Percentiles rank a stretch among this genome's conserved stretches.
phyloP scores from a whole-genome alignment of 1,140 invertebrate genomes.

The Lordiphosa mommai region DNA sequence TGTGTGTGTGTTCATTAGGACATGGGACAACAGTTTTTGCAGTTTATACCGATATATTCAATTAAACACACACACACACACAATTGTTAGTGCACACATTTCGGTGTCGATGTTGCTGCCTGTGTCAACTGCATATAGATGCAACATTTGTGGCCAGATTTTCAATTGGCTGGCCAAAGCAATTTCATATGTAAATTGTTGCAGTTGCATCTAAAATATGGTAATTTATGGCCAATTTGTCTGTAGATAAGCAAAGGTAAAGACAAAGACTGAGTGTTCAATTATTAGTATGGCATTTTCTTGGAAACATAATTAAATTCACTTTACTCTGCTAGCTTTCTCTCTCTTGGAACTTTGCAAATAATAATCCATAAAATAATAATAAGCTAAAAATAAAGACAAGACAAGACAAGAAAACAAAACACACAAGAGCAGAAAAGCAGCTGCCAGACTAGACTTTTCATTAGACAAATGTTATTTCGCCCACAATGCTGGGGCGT shows the following conservation, averaged over 20 bases:
- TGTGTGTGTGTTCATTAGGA: background rate
- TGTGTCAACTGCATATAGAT: background rate
- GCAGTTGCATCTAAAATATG: too few relatives aligned
- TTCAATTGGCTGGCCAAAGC: too few relatives aligned
- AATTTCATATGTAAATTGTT: too few relatives aligned
- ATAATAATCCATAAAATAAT: conserved; percentile 34
- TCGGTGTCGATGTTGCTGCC: background rate
- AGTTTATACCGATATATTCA: too few relatives aligned
- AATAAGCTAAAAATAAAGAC: conserved; percentile 66
- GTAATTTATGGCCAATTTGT: too few relatives aligned
- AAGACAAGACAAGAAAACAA: background rate
- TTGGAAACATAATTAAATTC: background rate
- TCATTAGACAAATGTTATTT: conserved; percentile 72
- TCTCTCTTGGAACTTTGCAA: background rate
- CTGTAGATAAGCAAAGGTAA: too few relatives aligned
- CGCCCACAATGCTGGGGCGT: conserved; percentile 38
- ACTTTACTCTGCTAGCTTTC: background rate
- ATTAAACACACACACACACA: background rate
- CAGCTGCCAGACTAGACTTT: conserved; percentile 17
- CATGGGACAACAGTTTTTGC: too few relatives aligned
- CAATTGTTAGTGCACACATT: background rate
- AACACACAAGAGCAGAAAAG: conserved; percentile 1
- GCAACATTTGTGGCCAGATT: background rate
- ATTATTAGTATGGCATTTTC: too few relatives aligned
- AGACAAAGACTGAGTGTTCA: too few relatives aligned